Conservation (phyloP, 2,797 vertebrate species). For the Poeciliopsis gracilis region DNA sequence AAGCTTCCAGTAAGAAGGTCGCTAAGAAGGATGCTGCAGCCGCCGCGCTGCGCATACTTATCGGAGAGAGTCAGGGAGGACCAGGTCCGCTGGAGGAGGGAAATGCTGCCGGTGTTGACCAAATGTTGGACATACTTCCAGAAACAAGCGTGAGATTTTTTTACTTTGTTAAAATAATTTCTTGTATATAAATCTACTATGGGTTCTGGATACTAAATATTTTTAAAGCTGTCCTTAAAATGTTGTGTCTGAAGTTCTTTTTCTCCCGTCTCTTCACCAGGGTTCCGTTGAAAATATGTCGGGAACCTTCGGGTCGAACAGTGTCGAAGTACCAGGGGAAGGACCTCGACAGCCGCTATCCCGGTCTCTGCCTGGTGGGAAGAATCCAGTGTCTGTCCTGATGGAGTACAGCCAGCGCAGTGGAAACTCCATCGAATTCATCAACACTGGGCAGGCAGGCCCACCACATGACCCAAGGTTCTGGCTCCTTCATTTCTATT, state of each 20-base stretch:
- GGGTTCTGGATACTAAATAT: neutral
- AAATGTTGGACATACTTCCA: conserved; percentile 53
- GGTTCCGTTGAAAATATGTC: conserved; percentile 39
- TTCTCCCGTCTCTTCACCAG: conserved; percentile 36
- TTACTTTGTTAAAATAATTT: neutral
- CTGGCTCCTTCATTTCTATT: conserved; percentile 12
- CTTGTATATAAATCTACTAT: neutral
- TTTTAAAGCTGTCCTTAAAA: neutral
- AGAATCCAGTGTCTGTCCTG: conserved; percentile 92
- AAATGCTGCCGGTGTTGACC: conserved; percentile 41
- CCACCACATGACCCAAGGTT: conserved; percentile 97
- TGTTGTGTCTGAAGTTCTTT: neutral
- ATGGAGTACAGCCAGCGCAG: conserved; percentile 95
- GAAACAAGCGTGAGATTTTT: conserved; percentile 63
- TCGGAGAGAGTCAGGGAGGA: conserved; percentile 80
- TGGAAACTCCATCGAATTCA: conserved; percentile 89
- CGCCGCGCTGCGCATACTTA: conserved; percentile 86
- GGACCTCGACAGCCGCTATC: conserved; percentile 75
- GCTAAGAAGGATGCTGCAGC: conserved; percentile 95
- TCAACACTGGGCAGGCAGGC: conserved; percentile 91
- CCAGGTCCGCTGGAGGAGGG: conserved; percentile 55
- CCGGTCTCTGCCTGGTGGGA: conserved; percentile 86
- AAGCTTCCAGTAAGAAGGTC: conserved; percentile 94
- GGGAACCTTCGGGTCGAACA: conserved; percentile 21
- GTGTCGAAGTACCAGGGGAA: conserved; percentile 50